A percentile compares a stretch with the other conserved stretches of the same genome.
Conservation (phyloP, 2,797 vertebrate species). For the Spondyliosoma cantharus region DNA sequence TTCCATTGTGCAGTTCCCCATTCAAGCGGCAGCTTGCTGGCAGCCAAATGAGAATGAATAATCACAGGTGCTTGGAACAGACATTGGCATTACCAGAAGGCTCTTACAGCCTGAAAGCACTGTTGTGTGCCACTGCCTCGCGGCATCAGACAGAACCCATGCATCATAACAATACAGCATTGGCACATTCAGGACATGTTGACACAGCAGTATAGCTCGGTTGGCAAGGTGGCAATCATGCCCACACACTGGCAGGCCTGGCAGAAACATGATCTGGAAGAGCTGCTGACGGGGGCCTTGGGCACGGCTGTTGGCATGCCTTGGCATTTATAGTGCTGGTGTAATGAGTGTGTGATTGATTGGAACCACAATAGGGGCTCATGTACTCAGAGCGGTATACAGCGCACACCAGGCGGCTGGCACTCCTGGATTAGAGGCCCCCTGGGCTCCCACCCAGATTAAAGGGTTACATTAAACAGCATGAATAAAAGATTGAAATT, state of each 20-base stretch:
- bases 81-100: constrained; percentile 40
- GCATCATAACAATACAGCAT: constrained; percentile 58
- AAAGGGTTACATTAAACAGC: constrained; percentile 86
- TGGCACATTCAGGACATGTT: constrained; percentile 59
- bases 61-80: constrained; percentile 64
- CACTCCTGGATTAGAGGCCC: constrained; percentile 84
- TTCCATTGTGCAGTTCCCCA: constrained; percentile 32
- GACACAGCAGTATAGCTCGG: constrained; percentile 80
- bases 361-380: constrained; percentile 81
- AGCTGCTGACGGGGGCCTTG: constrained; percentile 39
- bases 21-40: constrained; percentile 51
- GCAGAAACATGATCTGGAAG: constrained; percentile 63
- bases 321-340: constrained; percentile 81
- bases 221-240: constrained; percentile 57
- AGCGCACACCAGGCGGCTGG: constrained; percentile 67
- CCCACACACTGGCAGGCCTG: constrained; percentile 54
- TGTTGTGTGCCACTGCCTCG: constrained; percentile 47
- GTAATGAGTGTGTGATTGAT: constrained; percentile 87
- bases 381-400: constrained; percentile 72
- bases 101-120: constrained; percentile 44
- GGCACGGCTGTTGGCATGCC: constrained; percentile 73
- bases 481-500: constrained; percentile 86
- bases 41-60: constrained; percentile 58
- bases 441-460: constrained; percentile 87
- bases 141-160: constrained; percentile 55